phyloP scores from a whole-genome alignment of 2,113 vertebrate species.

The Platysteira castanea region DNA sequence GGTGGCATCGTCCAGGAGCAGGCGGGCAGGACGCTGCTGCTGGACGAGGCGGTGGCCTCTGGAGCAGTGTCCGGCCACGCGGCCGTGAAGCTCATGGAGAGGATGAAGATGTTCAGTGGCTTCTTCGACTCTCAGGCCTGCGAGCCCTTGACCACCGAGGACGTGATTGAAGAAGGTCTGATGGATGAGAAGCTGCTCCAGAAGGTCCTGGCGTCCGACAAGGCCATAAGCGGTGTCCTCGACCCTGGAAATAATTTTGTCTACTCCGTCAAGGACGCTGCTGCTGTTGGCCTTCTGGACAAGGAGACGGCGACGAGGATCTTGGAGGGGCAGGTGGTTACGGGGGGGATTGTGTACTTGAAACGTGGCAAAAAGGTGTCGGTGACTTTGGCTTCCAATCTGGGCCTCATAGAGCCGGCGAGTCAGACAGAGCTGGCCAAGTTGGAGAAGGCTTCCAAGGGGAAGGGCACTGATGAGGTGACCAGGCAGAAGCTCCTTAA shows the following conservation, averaged over 20 bases:
- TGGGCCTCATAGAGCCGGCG: conserved; percentile 80
- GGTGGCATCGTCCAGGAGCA: conserved; percentile 77
- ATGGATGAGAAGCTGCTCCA: conserved; percentile 86
- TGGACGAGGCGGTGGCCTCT: conserved; percentile 81
- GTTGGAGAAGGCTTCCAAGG: conserved; percentile 87
- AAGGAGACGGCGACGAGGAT: conserved; percentile 78
- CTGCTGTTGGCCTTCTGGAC: conserved; percentile 83
- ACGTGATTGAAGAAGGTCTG: conserved; percentile 84
- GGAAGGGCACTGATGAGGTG: conserved; percentile 73
- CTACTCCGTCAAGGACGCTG: conserved; percentile 82
- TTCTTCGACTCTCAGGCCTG: conserved; percentile 81
- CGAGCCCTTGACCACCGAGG: conserved; percentile 80
- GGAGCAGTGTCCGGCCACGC: conserved; percentile 81
- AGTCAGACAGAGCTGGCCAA: conserved; percentile 76
- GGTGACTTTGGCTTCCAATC: conserved; percentile 87
- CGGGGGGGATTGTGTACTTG: conserved; percentile 91
- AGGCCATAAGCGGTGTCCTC: conserved; percentile 83
- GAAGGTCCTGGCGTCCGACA: conserved; percentile 84
- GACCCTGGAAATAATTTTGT: conserved; percentile 75
- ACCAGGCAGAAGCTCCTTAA: conserved; percentile 73
- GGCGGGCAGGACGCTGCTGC: conserved; percentile 77
- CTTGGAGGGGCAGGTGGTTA: conserved; percentile 88
- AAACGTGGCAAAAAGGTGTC: conserved; percentile 87
- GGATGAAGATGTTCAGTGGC: conserved; percentile 84
- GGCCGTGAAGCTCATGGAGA: conserved; percentile 86